Evolutionary conservation across 2,113 vertebrate genomes (phyloP).

Genomic region (Callopanchax toddi): DNA sequence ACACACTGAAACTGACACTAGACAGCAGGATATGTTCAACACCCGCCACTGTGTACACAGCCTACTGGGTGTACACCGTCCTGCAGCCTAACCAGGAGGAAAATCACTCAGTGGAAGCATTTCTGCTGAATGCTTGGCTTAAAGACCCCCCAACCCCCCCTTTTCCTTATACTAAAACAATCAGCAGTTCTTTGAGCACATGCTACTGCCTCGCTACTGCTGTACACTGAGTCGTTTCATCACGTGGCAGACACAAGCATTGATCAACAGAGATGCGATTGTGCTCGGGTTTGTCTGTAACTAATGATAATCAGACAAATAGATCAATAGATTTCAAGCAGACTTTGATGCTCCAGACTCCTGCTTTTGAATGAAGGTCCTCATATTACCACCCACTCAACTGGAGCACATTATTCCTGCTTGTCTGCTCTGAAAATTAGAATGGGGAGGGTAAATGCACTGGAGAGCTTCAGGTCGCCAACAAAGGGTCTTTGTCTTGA

Average conservation of each 20-base stretch:
- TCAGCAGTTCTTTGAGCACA: slow-evolving; percentile 30
- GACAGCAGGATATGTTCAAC: slow-evolving; percentile 64
- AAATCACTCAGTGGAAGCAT: slow-evolving; percentile 65
- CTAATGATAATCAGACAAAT: slow-evolving; percentile 73
- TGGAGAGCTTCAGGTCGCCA: slow-evolving; percentile 74
- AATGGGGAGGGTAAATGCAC: slow-evolving; percentile 42
- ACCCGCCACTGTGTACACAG: slow-evolving; percentile 60
- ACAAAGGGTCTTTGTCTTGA: slow-evolving; percentile 91
- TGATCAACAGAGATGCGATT: slow-evolving; percentile 43
- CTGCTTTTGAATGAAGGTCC: slow-evolving; percentile 65
- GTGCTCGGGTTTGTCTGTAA: slow-evolving; percentile 68
- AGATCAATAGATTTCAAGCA: slow-evolving; percentile 72
- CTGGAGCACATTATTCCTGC: slow-evolving; percentile 61
- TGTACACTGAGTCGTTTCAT: slow-evolving; percentile 10
- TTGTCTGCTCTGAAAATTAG: slow-evolving; percentile 50
- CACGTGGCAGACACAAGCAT: slow-evolving; percentile 36
- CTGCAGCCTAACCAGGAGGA: slow-evolving; percentile 63
- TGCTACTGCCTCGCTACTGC: slow-evolving; percentile 40
- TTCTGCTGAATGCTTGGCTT: slow-evolving; percentile 44
- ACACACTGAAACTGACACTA: slow-evolving; percentile 64
- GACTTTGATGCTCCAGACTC: slow-evolving; percentile 75
- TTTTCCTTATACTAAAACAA: slow-evolving; percentile 37
- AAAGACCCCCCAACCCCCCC: slow-evolving; percentile 15
- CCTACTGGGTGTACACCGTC: slow-evolving; percentile 55
- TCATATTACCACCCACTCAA: slow-evolving; percentile 62